Conservation (phyloP, 2,113 vertebrate genomes). For the Sebastes schlegelii region DNA sequence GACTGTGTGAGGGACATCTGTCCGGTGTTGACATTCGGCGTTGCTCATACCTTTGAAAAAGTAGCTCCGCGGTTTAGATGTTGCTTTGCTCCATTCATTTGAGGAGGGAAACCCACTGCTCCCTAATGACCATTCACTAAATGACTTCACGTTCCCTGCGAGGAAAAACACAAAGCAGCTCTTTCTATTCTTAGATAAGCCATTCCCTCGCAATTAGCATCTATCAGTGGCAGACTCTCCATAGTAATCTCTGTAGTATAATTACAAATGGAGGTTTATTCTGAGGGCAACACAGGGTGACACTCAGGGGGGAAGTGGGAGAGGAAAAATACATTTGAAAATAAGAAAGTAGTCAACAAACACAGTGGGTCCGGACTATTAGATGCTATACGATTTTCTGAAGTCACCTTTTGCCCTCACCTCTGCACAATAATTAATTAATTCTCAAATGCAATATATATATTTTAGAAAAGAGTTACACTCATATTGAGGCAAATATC, state of each 20-base stretch:
- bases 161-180: slow-evolving; percentile 18
- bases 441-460: not conserved
- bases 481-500: not conserved
- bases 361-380: not conserved
- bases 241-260: not conserved
- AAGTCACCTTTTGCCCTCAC: not conserved
- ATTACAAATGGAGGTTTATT: not conserved
- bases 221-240: not conserved
- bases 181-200: slow-evolving; percentile 11
- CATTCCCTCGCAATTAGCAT: slow-evolving; percentile 2
- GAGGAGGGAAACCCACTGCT: slow-evolving; percentile 12
- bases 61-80: not conserved
- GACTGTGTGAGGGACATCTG: slow-evolving; percentile 7
- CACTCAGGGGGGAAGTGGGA: not conserved
- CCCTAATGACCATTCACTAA: slow-evolving; percentile 14
- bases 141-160: slow-evolving; percentile 19
- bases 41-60: slow-evolving; percentile 5
- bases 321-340: not conserved
- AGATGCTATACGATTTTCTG: not conserved
- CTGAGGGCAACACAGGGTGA: not conserved
- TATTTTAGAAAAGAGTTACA: not conserved
- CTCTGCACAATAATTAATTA: not conserved
- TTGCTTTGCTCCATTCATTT: slow-evolving; percentile 6
- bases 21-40: slow-evolving; percentile 9
- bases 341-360: no score